phyloP scores from a whole-genome alignment of 2,113 vertebrate genomes.

The Paradoxurus hermaphroditus region DNA sequence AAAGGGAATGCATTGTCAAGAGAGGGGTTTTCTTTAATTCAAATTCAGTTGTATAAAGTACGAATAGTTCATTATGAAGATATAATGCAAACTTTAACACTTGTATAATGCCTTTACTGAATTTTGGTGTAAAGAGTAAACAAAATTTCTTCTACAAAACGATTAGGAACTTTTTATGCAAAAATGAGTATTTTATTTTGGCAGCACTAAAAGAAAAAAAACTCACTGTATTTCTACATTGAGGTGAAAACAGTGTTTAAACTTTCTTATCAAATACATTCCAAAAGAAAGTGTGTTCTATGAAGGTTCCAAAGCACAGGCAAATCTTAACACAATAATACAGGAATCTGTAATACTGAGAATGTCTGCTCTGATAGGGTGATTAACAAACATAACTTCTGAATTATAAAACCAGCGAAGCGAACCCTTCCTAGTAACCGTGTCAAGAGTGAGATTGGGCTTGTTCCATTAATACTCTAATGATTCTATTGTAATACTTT shows the following conservation, averaged over 20 bases:
- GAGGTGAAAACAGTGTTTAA: slow-evolving; percentile 78
- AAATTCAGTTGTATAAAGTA: slow-evolving; percentile 24
- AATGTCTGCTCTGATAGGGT: slow-evolving; percentile 44
- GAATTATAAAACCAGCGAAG: slow-evolving; percentile 46
- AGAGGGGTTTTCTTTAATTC: slow-evolving; percentile 59
- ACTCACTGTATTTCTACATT: slow-evolving; percentile 79
- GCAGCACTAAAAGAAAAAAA: slow-evolving; percentile 80
- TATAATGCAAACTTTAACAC: slow-evolving; percentile 11
- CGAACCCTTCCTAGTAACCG: slow-evolving; percentile 32
- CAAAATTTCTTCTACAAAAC: slow-evolving; percentile 58
- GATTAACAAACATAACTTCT: slow-evolving; percentile 51
- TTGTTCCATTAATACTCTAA: slow-evolving; percentile 53
- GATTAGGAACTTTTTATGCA: slow-evolving; percentile 73
- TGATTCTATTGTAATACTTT: slow-evolving; percentile 6
- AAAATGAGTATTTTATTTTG: slow-evolving; percentile 82
- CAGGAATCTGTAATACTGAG: slow-evolving; percentile 71
- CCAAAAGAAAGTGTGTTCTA: slow-evolving; percentile 68
- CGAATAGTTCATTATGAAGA: background rate
- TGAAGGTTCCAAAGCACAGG: slow-evolving; percentile 60
- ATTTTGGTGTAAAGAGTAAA: background rate
- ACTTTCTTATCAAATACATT: slow-evolving; percentile 74
- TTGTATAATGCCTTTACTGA: slow-evolving; percentile 24
- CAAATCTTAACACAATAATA: slow-evolving; percentile 57
- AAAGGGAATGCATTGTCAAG: slow-evolving; percentile 28
- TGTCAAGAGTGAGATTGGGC: slow-evolving; percentile 20